Conservation (phyloP, 2,888 invertebrate species). For the Danaus chrysippus region DNA sequence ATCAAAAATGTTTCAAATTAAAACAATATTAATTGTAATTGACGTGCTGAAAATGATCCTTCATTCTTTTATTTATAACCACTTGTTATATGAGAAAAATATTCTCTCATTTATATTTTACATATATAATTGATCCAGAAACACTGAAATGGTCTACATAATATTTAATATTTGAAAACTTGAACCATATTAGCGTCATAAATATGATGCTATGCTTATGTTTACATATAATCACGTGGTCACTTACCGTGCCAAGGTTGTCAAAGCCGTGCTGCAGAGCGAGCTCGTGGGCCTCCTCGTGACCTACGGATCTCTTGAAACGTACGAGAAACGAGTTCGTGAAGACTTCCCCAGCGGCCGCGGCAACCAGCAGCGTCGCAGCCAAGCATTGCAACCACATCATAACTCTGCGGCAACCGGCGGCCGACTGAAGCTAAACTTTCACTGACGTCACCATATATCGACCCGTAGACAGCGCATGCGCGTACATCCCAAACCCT, state of each 20-base stretch:
- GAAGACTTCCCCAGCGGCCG: conserved; percentile 84
- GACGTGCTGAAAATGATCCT: too few relatives aligned
- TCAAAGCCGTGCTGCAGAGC: conserved; percentile 95
- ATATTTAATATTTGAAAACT: conserved; percentile 21
- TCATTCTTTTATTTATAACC: too few relatives aligned
- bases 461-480: conserved; percentile 65
- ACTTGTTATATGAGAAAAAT: too few relatives aligned
- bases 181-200: conserved; percentile 21
- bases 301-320: conserved; percentile 88
- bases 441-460: conserved; percentile 69
- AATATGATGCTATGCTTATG: conserved; percentile 45
- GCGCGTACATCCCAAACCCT: conserved; percentile 44
- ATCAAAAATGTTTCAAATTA: too few relatives aligned
- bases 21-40: too few relatives aligned
- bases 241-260: conserved; percentile 95
- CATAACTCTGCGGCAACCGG: conserved; percentile 61
- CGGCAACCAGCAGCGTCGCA: conserved; percentile 63
- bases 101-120: too few relatives aligned
- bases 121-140: too few relatives aligned
- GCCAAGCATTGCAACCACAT: conserved; percentile 74
- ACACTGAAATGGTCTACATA: background rate
- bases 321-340: conserved; percentile 97
- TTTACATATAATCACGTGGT: conserved; percentile 73
- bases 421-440: conserved; percentile 67
- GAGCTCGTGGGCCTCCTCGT: conserved; percentile 87